Evolutionary conservation across 2,113 vertebrate species (phyloP).

Genomic region (Hystrix brachyura): DNA sequence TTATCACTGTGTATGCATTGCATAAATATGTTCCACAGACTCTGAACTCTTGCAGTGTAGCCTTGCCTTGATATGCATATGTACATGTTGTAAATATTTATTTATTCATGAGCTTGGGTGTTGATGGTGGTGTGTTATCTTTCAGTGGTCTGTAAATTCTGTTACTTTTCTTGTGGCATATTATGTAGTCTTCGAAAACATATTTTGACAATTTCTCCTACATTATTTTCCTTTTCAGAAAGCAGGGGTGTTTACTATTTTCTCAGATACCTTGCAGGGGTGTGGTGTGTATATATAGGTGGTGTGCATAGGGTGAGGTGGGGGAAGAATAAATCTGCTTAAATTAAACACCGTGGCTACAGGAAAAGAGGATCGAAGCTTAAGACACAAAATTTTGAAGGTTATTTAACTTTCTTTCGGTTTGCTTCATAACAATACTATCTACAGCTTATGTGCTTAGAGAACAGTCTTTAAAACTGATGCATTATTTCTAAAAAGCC

Average conservation of each 20-base stretch:
- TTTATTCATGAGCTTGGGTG: slow-evolving; percentile 78
- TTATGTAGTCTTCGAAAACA: not conserved
- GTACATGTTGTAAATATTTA: slow-evolving; percentile 76
- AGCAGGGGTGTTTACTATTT: not conserved
- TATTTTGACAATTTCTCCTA: slow-evolving; percentile 30
- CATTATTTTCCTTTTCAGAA: slow-evolving; percentile 43
- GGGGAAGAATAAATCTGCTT: not conserved
- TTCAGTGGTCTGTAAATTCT: slow-evolving; percentile 60
- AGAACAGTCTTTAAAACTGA: not conserved
- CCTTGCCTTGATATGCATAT: slow-evolving; percentile 73
- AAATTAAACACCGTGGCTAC: not conserved
- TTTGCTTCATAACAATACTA: not conserved
- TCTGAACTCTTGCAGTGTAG: slow-evolving; percentile 6
- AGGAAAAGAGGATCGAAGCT: not conserved
- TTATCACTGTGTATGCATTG: slow-evolving; percentile 36
- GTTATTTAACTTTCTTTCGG: not conserved
- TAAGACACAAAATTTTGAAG: not conserved
- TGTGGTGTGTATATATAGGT: not conserved
- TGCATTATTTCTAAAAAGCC: slow-evolving; percentile 6
- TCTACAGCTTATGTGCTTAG: not conserved
- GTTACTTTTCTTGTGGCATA: slow-evolving; percentile 42
- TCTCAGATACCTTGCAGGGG: not conserved
- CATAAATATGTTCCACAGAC: slow-evolving; percentile 55
- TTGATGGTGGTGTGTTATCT: slow-evolving; percentile 61
- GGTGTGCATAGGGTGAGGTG: not conserved